Conservation (phyloP, 2,113 vertebrate species). For the Chelonoidis abingdonii region DNA sequence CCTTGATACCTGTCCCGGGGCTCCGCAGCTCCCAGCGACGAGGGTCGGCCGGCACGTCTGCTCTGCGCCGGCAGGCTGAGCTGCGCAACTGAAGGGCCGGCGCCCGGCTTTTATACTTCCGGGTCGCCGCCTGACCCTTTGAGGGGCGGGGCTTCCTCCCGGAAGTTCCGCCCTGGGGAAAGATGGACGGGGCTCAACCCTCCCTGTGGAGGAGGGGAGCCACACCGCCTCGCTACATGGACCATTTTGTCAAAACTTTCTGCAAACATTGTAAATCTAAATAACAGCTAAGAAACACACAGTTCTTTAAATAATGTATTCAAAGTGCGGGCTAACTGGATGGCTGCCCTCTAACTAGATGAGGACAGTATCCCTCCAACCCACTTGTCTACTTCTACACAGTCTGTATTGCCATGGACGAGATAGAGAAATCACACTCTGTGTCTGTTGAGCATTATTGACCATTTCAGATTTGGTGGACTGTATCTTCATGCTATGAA, state of each 20-base stretch:
- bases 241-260: background rate
- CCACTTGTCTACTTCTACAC: background rate
- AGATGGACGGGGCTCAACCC: too few species aligned
- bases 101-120: too few species aligned
- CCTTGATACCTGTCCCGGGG: too few species aligned
- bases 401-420: background rate
- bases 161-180: too few species aligned
- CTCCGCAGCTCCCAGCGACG: too few species aligned
- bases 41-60: too few species aligned
- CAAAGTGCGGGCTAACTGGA: accelerated
- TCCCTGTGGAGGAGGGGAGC: too few species aligned
- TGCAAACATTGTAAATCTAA: background rate
- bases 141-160: too few species aligned
- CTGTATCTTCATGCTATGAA: background rate
- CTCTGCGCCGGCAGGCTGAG: too few species aligned
- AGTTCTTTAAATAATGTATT: background rate
- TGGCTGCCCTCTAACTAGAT: background rate
- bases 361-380: background rate
- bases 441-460: background rate
- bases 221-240: too few species aligned
- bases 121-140: too few species aligned
- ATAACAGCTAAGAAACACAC: background rate
- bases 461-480: background rate
- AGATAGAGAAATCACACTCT: background rate
- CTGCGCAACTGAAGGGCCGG: too few species aligned